Evolutionary conservation across 2,113 vertebrate genomes (phyloP), one percentile per base, ranked within the genome.

Genomic region (Ptilorrhoa leucosticta): DNA sequence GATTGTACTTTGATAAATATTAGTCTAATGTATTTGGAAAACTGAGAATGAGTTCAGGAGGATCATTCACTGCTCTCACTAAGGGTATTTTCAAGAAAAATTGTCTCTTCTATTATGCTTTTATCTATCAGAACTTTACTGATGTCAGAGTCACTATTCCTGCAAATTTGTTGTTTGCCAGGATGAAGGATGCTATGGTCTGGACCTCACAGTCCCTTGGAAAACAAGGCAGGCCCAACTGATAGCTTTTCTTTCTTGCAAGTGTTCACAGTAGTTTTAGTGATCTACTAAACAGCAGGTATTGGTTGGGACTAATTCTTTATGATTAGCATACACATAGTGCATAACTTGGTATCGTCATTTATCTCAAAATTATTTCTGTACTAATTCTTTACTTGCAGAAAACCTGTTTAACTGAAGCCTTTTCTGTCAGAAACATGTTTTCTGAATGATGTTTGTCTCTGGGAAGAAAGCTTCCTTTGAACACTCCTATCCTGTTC

Each of bases 311-410:
- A 31, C 24, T 61, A 27, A 72, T 71, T 77, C 6, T 76, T 73
- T 48, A 31, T 21, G 8, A 23, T 60, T 53, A 12, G 3, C 51
- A 35, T 71, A 7, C 0, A 0, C 72, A 16, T 11, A 6, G 2
- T 21, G 4, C 63, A 11, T 51, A 72, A 53, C 11, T 24, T 57
- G 13, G 1, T 39, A 33, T 51, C 9, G 8, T 30, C 51, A 24
- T 54, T 89, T 53, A 42, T 60, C 61, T 88, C 40, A 77, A 51
- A 76, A 64, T 48, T 1, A 31, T 65, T 64, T 89, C 42, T 2
- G 9, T 53, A 13, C 14, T 75, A 31, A 31, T 73, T 57, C 15
- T 73, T 65, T 18, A 4, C 35, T 78, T 54, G 14, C 11, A 82
- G 31, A 75, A 26, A 75, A 21, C 2, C 14, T 63, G 8, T 45